Conservation (phyloP, 64 coral and sea anemone genomes). For the Dendrophyllia cribrosa region DNA sequence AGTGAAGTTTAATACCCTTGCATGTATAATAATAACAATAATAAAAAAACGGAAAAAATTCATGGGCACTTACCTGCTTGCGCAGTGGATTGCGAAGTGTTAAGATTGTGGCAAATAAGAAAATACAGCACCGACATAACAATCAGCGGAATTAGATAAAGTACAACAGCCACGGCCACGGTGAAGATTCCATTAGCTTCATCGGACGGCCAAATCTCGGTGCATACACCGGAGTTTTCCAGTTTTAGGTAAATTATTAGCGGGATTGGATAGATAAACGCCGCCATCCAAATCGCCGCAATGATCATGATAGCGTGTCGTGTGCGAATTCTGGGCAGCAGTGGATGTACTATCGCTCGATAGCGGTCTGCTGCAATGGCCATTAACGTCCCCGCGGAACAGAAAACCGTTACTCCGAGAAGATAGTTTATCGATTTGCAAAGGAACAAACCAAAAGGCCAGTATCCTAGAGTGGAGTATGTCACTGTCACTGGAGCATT, state of each 20-base stretch:
- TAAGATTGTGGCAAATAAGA: constrained; percentile 71
- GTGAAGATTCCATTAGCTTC: constrained; percentile 13
- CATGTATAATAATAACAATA: not conserved
- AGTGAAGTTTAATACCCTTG: not conserved
- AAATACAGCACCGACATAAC: constrained; percentile 64
- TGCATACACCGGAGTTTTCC: not conserved
- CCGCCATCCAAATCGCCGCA: constrained; percentile 71
- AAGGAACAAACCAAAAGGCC: constrained; percentile 83
- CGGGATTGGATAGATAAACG: constrained; percentile 60
- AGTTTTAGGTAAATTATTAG: constrained; percentile 43
- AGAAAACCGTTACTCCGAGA: constrained; percentile 71
- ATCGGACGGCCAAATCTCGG: constrained; percentile 60
- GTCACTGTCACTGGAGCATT: constrained; percentile 71
- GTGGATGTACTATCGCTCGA: constrained; percentile 85
- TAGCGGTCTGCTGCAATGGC: constrained; percentile 83
- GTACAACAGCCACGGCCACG: not conserved
- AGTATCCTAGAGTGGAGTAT: constrained; percentile 30
- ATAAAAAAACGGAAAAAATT: not conserved
- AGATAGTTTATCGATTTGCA: constrained; percentile 77
- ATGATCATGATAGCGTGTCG: constrained; percentile 73
- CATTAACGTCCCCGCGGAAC: constrained; percentile 77
- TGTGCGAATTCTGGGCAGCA: constrained; percentile 71
- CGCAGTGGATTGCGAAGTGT: constrained; percentile 6
- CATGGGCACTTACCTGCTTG: constrained; percentile 16
- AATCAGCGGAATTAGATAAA: constrained; percentile 53